Base-by-base conservation (phyloP, 2,888 invertebrate species). In the Tortrix viridana region DNA sequence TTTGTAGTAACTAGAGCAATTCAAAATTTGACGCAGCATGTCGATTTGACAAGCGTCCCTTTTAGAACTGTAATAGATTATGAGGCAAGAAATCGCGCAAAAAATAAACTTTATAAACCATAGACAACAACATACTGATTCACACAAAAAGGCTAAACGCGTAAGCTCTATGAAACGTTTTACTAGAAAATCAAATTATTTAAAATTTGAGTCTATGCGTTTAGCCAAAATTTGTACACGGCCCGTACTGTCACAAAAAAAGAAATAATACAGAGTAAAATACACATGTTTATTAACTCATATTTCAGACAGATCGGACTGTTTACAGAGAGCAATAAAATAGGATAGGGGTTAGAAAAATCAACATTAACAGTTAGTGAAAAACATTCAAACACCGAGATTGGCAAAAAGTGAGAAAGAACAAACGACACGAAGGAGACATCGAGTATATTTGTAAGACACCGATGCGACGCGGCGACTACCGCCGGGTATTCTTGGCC, bases 341-440 rank as follows among this genome's bases (percentile, higher is more conserved):
- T 77, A 70, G 76, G 74, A 73, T 79, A 81, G 69, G 82, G 76
- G 73, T 79, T 79, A 80, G 67, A 82, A 78, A 84, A 87, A 89
- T 90, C 89, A 89, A 91, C 89, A 91, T 91, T 91, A 91, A 91
- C 90, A 91, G 90, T 90, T 91, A 91, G 90, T 91, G 91, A 90
- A 89, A 85, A 90, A 91, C 91, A 91, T 91, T 87, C 90, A 90
- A 82, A 91, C 91, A 91, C 86, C 87, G 88, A 87, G 76, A 89
- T 88, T 89, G 90, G 88, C 88, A 88, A 87, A 87, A 88, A 85
- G 88, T 88, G 86, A 83, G 80, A 87, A 80, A 87, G 84, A 88
- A 83, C 73, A 86, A 84, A 86, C 84, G 87, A 79, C 84, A 86
- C 85, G 84, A 41, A 86, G 84, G 86, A 82, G 82, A 88, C 88